phyloP scores from a whole-genome alignment of 2,797 vertebrate species.

The Danio kyathit region DNA sequence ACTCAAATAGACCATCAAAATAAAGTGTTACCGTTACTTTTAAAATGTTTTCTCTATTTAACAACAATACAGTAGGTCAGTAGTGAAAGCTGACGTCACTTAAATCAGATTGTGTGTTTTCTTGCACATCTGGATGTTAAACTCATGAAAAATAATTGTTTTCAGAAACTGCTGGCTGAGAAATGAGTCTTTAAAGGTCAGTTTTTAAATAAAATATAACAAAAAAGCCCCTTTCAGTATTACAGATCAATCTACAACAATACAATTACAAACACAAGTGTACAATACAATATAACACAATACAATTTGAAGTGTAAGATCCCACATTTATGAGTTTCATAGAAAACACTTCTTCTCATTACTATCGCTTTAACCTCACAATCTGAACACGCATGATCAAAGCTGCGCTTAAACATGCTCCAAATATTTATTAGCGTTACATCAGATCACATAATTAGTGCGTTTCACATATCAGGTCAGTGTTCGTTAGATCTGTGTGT shows the following conservation, averaged over 20 bases:
- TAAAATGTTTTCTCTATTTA: no score
- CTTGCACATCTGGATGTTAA: no score
- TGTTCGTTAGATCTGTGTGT: not conserved
- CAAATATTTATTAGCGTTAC: not conserved
- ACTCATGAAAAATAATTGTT: no score
- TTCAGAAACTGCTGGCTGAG: not conserved
- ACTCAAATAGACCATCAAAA: no score
- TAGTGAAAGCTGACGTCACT: no score
- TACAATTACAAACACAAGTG: not conserved
- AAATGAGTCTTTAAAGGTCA: not conserved
- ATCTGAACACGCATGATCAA: not conserved
- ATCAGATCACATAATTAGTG: constrained; percentile 26
- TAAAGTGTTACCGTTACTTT: no score
- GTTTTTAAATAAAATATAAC: not conserved
- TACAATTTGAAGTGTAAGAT: not conserved
- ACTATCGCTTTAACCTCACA: not conserved
- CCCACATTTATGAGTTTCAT: not conserved
- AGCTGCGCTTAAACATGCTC: not conserved
- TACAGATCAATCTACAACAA: not conserved
- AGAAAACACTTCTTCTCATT: not conserved
- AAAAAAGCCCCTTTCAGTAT: not conserved
- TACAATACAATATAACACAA: no score
- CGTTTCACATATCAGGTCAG: not conserved
- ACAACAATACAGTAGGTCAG: no score
- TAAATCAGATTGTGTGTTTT: no score